Evolutionary conservation across 2,888 invertebrate genomes (phyloP), one percentile per base, ranked within the genome.

Genomic region (Limenitis arthemis): DNA sequence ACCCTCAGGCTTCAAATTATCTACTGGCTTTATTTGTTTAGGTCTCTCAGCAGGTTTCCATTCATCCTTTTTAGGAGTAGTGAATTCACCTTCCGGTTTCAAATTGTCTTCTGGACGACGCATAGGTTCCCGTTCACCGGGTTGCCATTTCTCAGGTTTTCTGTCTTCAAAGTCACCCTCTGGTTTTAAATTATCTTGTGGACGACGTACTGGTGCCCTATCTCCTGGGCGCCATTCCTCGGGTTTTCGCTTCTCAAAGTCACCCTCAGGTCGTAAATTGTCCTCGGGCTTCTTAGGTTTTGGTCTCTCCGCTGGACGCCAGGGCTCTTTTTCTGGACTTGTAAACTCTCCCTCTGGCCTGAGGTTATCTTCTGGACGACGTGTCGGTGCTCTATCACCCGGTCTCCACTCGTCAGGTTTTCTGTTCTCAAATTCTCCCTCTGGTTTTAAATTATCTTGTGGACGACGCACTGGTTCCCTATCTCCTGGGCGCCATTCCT

Each of bases 401-500:
- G 89, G 88, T n/a, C 68, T 69, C 74, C 82, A 88, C 62, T 79
- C 71, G 56, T 84, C 75, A 48, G 75, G 80, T 37, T 65, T 66
- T 42, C 76, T 74, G 50, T 69, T 75, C 59, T 87, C 87, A 51
- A 89, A 88, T 29, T 87, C 75, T 28, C 86, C 81, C 67, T 89
- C 91, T 0, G 88, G 88, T 81, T 85, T 59, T 0, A 91, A 71
- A 62, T 89, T 89, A 60, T 89, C 90, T 33, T 78, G 72, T 0
- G 85, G 88, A 11, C 70, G 69, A 1, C 70, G 74, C 7, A 72
- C 74, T 12, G 69, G 67, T 4, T 58, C 79, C 51, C 71, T 59
- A 56, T 87, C 86, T 12, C 73, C 86, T 6, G 75, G 75, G 34
- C 62, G 61, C 65, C 69, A 83, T 40, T 62, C 89, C 62, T 91